phyloP scores from a whole-genome alignment of 2,797 vertebrate genomes.

The Triplophysa bombifrons region DNA sequence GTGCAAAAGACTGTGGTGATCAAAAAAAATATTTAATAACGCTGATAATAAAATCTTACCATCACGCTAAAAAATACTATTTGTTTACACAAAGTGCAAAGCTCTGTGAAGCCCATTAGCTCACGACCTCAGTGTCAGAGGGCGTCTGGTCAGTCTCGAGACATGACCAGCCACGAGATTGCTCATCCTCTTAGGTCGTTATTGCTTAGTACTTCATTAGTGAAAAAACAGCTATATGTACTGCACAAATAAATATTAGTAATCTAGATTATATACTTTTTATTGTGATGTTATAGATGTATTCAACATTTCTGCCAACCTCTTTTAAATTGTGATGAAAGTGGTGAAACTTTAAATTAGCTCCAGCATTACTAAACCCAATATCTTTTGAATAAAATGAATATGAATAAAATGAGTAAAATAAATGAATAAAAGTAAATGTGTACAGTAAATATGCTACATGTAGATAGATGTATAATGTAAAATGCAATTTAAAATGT shows the following conservation, averaged over 20 bases:
- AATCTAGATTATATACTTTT: not conserved
- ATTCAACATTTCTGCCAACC: not conserved
- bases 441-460: not conserved
- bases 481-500: not conserved
- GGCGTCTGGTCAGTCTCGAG: slow-evolving; percentile 67
- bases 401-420: too few relatives aligned
- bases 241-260: not conserved
- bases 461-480: not conserved
- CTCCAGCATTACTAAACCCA: too few relatives aligned
- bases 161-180: slow-evolving; percentile 54
- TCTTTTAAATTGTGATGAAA: too few relatives aligned
- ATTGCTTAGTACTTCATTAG: slow-evolving; percentile 31
- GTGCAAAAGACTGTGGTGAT: not conserved
- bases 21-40: not conserved
- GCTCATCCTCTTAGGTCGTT: slow-evolving; percentile 43
- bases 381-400: too few relatives aligned
- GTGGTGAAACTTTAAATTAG: not conserved
- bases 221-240: not conserved
- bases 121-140: slow-evolving; percentile 64
- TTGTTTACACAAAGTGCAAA: slow-evolving; percentile 52
- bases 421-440: not conserved
- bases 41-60: slow-evolving; percentile 17
- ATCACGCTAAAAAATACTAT: slow-evolving; percentile 54
- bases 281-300: not conserved
- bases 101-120: slow-evolving; percentile 53